Conservation (phyloP, 2,888 invertebrate genomes). For the Caprella mutica region DNA sequence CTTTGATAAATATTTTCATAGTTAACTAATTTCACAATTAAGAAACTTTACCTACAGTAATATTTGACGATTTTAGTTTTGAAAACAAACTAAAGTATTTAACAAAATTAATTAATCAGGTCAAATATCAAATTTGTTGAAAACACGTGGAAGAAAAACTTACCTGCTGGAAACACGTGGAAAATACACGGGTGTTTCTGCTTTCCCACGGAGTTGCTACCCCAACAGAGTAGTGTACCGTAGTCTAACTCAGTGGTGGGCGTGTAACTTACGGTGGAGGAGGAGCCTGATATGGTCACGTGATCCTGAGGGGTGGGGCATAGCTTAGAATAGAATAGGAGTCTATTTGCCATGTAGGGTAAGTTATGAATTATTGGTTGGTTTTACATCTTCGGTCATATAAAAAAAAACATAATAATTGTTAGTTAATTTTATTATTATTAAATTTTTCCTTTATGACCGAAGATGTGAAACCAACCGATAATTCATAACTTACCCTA, state of each 20-base stretch:
- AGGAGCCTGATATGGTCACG: slow-evolving; percentile 6
- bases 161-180: slow-evolving; percentile 32
- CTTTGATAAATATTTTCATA: too few relatives aligned
- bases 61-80: too few relatives aligned
- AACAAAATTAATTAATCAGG: background rate
- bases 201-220: slow-evolving; percentile 24
- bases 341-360: background rate
- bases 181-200: slow-evolving; percentile 29
- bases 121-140: background rate
- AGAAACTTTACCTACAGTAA: too few relatives aligned
- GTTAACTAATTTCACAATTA: too few relatives aligned
- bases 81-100: background rate
- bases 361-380: too few relatives aligned
- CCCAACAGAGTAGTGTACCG: slow-evolving; percentile 30
- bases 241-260: slow-evolving; percentile 33
- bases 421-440: too few relatives aligned
- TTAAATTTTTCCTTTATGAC: too few relatives aligned
- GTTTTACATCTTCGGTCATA: too few relatives aligned
- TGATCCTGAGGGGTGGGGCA: slow-evolving; percentile 3
- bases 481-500: too few relatives aligned
- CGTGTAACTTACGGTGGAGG: slow-evolving; percentile 31
- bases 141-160: too few relatives aligned
- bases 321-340: background rate
- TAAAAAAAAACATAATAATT: too few relatives aligned
- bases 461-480: too few relatives aligned